Conservation (phyloP, 2,888 invertebrate genomes). For the Liposcelis brunnea region DNA sequence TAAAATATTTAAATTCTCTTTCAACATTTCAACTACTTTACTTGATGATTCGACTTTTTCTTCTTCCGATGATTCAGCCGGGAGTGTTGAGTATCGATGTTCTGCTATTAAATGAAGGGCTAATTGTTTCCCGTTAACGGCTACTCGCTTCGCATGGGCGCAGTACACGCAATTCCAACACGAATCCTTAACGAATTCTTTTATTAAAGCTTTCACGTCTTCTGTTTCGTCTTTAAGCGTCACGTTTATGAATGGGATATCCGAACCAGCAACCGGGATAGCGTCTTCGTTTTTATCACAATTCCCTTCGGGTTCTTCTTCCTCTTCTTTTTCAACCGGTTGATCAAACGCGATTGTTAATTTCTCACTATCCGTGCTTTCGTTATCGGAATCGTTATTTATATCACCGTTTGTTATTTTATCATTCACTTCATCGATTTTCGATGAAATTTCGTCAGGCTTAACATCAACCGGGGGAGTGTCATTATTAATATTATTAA, state of each 20-base stretch:
- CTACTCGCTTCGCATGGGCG: conserved; percentile 69
- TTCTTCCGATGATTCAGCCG: conserved; percentile 59
- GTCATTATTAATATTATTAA: no score
- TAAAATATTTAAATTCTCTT: conserved; percentile 40
- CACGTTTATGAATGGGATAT: conserved; percentile 49
- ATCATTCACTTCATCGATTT: conserved; percentile 22
- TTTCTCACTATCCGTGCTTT: conserved; percentile 43
- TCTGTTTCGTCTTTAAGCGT: conserved; percentile 49
- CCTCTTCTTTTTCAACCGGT: conserved; percentile 13
- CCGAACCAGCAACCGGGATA: conserved; percentile 34
- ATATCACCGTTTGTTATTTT: conserved; percentile 24
- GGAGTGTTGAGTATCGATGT: conserved; percentile 63
- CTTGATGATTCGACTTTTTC: conserved; percentile 47
- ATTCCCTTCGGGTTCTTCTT: conserved; percentile 13
- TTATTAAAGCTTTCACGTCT: conserved; percentile 52
- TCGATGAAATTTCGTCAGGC: neutral
- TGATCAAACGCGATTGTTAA: conserved; percentile 32
- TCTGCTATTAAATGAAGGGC: conserved; percentile 61
- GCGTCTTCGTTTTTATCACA: conserved; percentile 5
- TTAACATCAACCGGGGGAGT: neutral
- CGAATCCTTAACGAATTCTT: conserved; percentile 53
- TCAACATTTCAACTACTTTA: conserved; percentile 44
- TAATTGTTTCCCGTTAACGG: conserved; percentile 66
- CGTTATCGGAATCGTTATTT: conserved; percentile 27
- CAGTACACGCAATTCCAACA: conserved; percentile 62